A percentile compares a stretch with the other conserved stretches of the same genome.
Evolutionary conservation across 2,888 invertebrate genomes (phyloP).

Genomic region (Caenorhabditis japonica): DNA sequence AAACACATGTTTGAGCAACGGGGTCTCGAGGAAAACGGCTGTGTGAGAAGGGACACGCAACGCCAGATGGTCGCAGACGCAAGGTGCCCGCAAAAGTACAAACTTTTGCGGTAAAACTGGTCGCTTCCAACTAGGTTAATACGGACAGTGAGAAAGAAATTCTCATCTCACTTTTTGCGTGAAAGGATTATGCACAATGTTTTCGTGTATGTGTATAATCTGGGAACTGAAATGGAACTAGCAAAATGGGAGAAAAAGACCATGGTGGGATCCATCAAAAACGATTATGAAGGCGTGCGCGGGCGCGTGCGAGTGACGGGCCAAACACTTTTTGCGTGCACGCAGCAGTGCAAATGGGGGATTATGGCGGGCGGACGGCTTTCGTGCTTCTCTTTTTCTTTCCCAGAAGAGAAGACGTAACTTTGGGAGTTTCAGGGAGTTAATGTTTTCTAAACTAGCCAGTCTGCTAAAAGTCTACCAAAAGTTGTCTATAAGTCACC

Average conservation of each 20-base stretch:
- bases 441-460: no score
- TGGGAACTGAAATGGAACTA: constrained; percentile 29
- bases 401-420: no score
- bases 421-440: no score
- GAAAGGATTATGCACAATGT: no score
- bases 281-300: constrained; percentile 47
- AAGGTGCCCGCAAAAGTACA: no score
- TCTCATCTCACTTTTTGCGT: no score
- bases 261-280: constrained; percentile 37
- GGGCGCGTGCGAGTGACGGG: constrained; percentile 22
- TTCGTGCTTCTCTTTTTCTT: no score
- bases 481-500: no score
- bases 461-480: no score
- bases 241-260: constrained; percentile 18
- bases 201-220: constrained; percentile 12
- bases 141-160: no score
- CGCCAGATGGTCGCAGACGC: constrained; percentile 21
- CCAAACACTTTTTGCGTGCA: constrained; percentile 8
- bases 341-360: constrained; percentile 7
- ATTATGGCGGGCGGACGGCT: constrained; percentile 13
- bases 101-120: no score
- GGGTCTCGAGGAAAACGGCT: constrained; percentile 4
- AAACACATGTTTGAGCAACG: constrained; percentile 25
- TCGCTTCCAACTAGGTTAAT: no score
- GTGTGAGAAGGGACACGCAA: constrained; percentile 2